Percentiles rank a stretch among this genome's conserved stretches.
phyloP scores from a whole-genome alignment of 2,888 invertebrate genomes.

The Rhagonycha fulva region DNA sequence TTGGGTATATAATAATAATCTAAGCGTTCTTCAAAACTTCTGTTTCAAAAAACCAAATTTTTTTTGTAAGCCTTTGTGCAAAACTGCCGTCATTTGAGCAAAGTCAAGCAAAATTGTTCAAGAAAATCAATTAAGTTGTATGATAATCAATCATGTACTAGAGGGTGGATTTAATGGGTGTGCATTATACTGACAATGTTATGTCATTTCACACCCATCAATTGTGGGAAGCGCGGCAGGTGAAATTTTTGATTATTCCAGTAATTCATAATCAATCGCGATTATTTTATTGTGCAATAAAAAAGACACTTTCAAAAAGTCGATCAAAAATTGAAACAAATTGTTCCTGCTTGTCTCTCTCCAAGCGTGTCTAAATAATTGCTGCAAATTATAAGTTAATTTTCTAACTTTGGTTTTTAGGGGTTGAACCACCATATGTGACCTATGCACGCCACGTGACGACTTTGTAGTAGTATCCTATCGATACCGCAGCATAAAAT shows the following conservation, averaged over 20 bases:
- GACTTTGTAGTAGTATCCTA: constrained; percentile 11
- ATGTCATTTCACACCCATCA: constrained; percentile 28
- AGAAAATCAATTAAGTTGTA: constrained; percentile 3
- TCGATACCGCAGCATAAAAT: constrained; percentile 15
- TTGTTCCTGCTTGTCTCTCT: neutral
- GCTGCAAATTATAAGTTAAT: constrained; percentile 29
- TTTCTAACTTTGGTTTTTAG: constrained; percentile 17
- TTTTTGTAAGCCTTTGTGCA: neutral
- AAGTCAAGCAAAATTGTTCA: neutral
- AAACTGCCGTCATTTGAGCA: neutral
- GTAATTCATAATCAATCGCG: neutral
- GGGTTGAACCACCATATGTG: constrained; percentile 30
- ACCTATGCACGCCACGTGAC: constrained; percentile 30
- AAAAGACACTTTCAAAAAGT: neutral
- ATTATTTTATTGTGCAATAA: neutral
- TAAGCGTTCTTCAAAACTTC: neutral
- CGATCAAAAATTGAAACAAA: neutral
- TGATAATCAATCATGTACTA: constrained; percentile 27
- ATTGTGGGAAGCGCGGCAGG: constrained; percentile 24
- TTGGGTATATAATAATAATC: too few species aligned
- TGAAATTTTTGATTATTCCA: constrained; percentile 7
- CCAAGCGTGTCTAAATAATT: constrained; percentile 22
- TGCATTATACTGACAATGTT: constrained; percentile 19
- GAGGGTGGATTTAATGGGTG: constrained; percentile 28
- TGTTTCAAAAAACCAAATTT: neutral